Percentiles rank a stretch among this genome's conserved stretches.
phyloP scores from a whole-genome alignment of 2,113 vertebrate species.

The Phoenicopterus ruber region DNA sequence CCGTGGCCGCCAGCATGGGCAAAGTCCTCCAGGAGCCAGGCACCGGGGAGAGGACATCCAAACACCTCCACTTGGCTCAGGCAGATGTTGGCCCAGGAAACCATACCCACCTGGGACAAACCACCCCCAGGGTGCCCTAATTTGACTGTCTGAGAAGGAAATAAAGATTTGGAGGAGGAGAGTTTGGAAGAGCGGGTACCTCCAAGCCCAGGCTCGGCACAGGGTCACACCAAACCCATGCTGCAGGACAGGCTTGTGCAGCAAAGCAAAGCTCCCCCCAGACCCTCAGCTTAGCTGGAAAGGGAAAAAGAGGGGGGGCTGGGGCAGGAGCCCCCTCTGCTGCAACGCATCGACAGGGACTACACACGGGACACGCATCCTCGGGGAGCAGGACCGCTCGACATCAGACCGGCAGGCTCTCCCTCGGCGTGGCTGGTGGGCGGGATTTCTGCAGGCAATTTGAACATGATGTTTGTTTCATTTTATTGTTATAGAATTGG shows the following conservation, averaged over 20 bases:
- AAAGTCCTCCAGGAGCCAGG: neutral
- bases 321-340: neutral
- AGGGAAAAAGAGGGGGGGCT: too few species aligned
- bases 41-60: neutral
- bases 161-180: neutral
- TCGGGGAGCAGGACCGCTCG: fast-evolving
- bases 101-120: neutral
- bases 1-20: fast-evolving
- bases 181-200: neutral
- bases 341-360: fast-evolving
- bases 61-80: neutral
- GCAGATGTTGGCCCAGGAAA: neutral
- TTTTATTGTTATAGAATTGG: neutral
- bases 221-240: neutral
- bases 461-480: neutral
- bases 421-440: fast-evolving
- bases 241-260: neutral
- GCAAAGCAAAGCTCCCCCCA: neutral
- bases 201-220: neutral
- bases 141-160: neutral
- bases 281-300: neutral
- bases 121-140: fast-evolving
- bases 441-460: neutral
- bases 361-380: neutral
- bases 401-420: neutral